Evolutionary conservation across 2,888 invertebrate genomes (phyloP).

Genomic region (Diaphora mendica): DNA sequence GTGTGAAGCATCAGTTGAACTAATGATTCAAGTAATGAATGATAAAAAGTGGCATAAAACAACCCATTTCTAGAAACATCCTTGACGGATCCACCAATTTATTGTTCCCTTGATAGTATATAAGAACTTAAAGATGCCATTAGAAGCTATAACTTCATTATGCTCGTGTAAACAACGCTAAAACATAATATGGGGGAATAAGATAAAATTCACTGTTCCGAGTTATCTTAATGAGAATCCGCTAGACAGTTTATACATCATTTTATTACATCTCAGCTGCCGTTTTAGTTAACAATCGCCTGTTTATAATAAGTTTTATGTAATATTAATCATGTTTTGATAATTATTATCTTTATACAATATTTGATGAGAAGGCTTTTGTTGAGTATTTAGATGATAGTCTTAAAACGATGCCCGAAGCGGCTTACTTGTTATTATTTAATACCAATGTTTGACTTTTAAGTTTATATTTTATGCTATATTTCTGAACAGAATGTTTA

Average conservation of each 20-base stretch:
- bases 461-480: background rate
- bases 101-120: background rate
- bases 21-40: too few relatives aligned
- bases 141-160: constrained; percentile 5
- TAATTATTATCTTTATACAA: background rate
- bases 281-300: constrained; percentile 34
- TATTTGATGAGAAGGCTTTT: constrained; percentile 4
- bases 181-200: constrained; percentile 39
- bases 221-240: constrained; percentile 50
- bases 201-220: constrained; percentile 28
- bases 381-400: background rate
- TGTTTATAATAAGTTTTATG: constrained; percentile 15
- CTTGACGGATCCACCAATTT: too few relatives aligned
- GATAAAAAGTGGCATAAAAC: too few relatives aligned
- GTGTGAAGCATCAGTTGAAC: too few relatives aligned
- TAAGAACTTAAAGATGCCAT: background rate
- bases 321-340: background rate
- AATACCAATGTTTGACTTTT: background rate
- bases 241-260: constrained; percentile 31
- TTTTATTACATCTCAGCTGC: constrained; percentile 42
- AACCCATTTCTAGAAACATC: too few relatives aligned
- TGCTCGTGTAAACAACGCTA: constrained; percentile 37
- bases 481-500: background rate
- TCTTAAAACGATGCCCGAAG: background rate
- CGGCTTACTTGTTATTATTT: background rate